Percentiles rank a stretch among this genome's conserved stretches.
phyloP scores from a whole-genome alignment of 2,888 invertebrate genomes.

The Yponomeuta cagnagella region DNA sequence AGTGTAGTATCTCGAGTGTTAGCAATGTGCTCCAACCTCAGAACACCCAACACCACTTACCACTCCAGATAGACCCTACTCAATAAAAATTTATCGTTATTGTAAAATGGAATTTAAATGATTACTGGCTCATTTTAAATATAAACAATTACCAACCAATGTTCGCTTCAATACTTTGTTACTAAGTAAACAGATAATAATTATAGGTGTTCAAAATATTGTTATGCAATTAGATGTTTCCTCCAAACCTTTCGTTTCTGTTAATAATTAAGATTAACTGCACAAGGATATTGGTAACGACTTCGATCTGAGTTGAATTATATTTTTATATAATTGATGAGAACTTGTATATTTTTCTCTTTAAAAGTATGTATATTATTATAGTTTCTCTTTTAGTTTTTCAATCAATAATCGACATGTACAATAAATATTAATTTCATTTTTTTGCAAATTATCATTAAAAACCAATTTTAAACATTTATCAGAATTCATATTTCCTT shows the following conservation, averaged over 20 bases:
- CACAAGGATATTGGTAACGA: slow-evolving; percentile 75
- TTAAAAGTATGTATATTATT: not conserved
- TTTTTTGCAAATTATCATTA: slow-evolving; percentile 73
- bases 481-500: slow-evolving; percentile 11
- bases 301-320: slow-evolving; percentile 74
- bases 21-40: slow-evolving; percentile 19
- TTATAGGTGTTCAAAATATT: slow-evolving; percentile 71
- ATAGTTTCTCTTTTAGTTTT: slow-evolving; percentile 25
- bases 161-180: slow-evolving; percentile 71
- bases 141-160: slow-evolving; percentile 57
- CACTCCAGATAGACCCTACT: slow-evolving; percentile 43
- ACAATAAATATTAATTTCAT: slow-evolving; percentile 70
- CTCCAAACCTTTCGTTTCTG: slow-evolving; percentile 52
- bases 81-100: slow-evolving; percentile 59
- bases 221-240: slow-evolving; percentile 72
- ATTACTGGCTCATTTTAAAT: slow-evolving; percentile 68
- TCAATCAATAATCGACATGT: slow-evolving; percentile 73
- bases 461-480: slow-evolving; percentile 71
- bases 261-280: slow-evolving; percentile 66
- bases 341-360: slow-evolving; percentile 66
- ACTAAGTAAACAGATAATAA: slow-evolving; percentile 43
- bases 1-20: slow-evolving; percentile 46
- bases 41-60: slow-evolving; percentile 20
- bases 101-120: slow-evolving; percentile 66
- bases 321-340: slow-evolving; percentile 64